Base-by-base conservation (phyloP, 2,113 vertebrate genomes). In the Elephas maximus region DNA sequence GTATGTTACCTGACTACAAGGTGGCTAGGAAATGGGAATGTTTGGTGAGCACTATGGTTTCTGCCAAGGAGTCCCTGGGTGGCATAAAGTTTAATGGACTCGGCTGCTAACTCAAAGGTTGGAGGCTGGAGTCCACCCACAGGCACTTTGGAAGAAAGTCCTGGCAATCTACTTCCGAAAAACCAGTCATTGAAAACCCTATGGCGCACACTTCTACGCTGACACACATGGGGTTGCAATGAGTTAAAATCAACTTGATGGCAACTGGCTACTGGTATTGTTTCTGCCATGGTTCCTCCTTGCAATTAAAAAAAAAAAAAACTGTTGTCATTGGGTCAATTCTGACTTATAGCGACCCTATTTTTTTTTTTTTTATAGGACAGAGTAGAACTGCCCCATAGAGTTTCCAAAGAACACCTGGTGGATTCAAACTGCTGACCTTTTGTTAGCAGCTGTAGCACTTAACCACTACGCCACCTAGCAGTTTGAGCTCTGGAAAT, bases 1-100 rank as follows among this genome's bases (percentile, higher is more conserved):
- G 51, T 86, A 92, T 74, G 65, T 88, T n/a, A 21, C n/a, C 77
- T 92, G 80, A 96, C 8, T 90, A 4, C 63, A 90, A 69, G 30
- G 53, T 7, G 67, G 4, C 14, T 67, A 45, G n/a, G 44, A 90
- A 78, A 62, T 21, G 5, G 20, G 44, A 77, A 80, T 80, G 18
- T 62, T 91, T 57, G 23, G 23, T 63, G 48, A 80, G 23, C 7
- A 69, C 45, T 71, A 23, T 53, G 77, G 28, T 85, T 87, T 88
- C 71, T 88, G 63, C 23, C 62, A 28, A 74, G 37, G n/a, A 41
- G 6, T 41, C 20, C 73, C 9, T 74, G 21, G 37, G 20, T 41
- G 73, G 37, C 21, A 8, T 2, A 74, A 41, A 7, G 8, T 18
- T 8, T 33, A 73, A 73, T 3, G 18, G 6, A 41, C 20, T 18